Conservation (phyloP, 2,113 vertebrate genomes). For the Sapayoa aenigma region DNA sequence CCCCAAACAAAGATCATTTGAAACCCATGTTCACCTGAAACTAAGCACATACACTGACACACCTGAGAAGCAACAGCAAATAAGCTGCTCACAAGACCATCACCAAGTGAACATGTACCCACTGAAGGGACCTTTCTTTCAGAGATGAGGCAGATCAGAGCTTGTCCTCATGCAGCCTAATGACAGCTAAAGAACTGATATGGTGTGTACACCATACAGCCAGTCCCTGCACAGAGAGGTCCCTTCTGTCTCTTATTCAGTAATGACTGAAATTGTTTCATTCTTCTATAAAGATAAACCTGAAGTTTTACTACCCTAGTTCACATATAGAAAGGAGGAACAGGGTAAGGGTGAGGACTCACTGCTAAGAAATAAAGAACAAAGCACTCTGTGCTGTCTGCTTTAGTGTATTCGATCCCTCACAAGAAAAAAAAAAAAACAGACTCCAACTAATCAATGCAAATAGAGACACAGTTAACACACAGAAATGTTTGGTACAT, state of each 20-base stretch:
- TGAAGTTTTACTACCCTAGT: not conserved
- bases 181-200: not conserved
- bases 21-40: not conserved
- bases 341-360: not conserved
- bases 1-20: not conserved
- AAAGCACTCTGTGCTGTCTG: not conserved
- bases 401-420: not conserved
- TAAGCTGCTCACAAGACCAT: not conserved
- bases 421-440: not conserved
- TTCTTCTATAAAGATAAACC: not conserved
- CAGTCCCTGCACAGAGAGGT: not conserved
- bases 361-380: not conserved
- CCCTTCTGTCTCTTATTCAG: not conserved
- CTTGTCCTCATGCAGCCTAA: not conserved
- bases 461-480: not conserved
- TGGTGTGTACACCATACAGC: fast-evolving
- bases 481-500: not conserved
- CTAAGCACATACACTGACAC: not conserved
- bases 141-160: not conserved
- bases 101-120: fast-evolving
- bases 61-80: not conserved
- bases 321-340: not conserved
- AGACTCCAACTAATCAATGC: not conserved
- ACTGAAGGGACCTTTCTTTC: not conserved
- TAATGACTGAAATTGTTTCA: not conserved